Evolutionary conservation across 2,797 vertebrate species (phyloP), one percentile per base, ranked within the genome.

Genomic region (Acropternis orthonyx): DNA sequence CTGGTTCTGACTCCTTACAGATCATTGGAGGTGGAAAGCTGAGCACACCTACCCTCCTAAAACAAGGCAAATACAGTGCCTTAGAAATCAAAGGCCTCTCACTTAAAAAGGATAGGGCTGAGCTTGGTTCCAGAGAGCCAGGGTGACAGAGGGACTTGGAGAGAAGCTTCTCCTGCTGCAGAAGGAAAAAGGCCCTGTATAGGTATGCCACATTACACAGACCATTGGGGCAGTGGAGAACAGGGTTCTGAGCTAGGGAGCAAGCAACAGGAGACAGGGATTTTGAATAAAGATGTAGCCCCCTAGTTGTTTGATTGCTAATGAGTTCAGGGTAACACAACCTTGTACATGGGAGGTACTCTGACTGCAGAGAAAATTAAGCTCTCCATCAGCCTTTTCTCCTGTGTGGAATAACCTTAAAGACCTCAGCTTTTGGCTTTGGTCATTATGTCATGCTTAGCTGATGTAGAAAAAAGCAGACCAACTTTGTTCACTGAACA

Each of bases 221-320:
- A 9, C 30, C 21, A 41, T 5, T 37, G 24, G 23, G 61, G 19
- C 7, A 6, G 13, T 39, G 18, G 12, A 69, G 24, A 73, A 54
- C 0, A 1, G 26, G 11, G 10, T 1, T 62, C 44, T 59, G 23
- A 88, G 36, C 24, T 6, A 34, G 28, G 13, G 4, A 27, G 5
- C 6, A 72, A 55, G 39, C 28, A 71, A 37, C 5, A 8, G 51
- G n/a, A 62, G 61, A 39, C 0, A 5, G 5, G 20, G 9, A 32
- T 56, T 88, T 52, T 86, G 24, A 78, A 26, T 34, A 23, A 78
- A 84, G 37, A 69, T 32, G n/a, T 4, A 16, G 13, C 14, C 11
- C 83, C 56, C 6, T 49, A 20, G 9, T n/a, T 39, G 7, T 74
- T 51, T 55, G 27, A 41, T 49, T 52, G 28, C 24, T 69, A 22